Conservation (phyloP, 2,797 vertebrate species). For the Esox lucius region DNA sequence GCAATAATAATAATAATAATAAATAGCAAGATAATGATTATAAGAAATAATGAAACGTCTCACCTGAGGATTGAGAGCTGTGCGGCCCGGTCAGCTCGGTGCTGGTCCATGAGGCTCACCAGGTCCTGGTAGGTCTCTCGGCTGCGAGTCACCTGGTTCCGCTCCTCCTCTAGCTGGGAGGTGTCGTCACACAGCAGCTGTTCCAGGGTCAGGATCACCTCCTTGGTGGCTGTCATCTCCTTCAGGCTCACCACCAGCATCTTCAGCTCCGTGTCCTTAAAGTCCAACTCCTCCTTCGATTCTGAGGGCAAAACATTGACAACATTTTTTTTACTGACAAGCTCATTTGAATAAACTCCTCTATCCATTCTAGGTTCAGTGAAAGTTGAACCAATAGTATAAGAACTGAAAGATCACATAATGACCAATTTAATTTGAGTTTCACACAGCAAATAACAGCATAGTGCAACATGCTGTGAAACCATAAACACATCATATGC, state of each 20-base stretch:
- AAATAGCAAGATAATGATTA: background rate
- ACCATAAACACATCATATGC: too few species aligned
- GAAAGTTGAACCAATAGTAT: too few species aligned
- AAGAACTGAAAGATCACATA: too few species aligned
- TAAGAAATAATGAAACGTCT: background rate
- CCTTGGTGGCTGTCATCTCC: slow-evolving; percentile 74
- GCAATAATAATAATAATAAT: background rate
- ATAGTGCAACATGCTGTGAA: too few species aligned
- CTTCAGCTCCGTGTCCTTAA: slow-evolving; percentile 73
- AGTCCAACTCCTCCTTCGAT: slow-evolving; percentile 66
- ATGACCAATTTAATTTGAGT: too few species aligned
- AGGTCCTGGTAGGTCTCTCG: slow-evolving; percentile 82
- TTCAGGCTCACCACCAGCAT: slow-evolving; percentile 77
- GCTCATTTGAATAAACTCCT: too few species aligned
- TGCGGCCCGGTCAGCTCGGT: slow-evolving; percentile 76
- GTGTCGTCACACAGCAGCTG: slow-evolving; percentile 75
- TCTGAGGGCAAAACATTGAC: slow-evolving; percentile 32
- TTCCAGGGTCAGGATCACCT: slow-evolving; percentile 88
- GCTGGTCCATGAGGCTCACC: slow-evolving; percentile 82
- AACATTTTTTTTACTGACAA: too few species aligned
- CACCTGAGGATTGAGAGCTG: slow-evolving; percentile 84
- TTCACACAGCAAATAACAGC: too few species aligned
- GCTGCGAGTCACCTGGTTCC: slow-evolving; percentile 74
- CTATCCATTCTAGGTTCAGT: too few species aligned
- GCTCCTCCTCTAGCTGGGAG: slow-evolving; percentile 63